Conservation (phyloP, 2,113 vertebrate species). For the Xiphophorus hellerii region DNA sequence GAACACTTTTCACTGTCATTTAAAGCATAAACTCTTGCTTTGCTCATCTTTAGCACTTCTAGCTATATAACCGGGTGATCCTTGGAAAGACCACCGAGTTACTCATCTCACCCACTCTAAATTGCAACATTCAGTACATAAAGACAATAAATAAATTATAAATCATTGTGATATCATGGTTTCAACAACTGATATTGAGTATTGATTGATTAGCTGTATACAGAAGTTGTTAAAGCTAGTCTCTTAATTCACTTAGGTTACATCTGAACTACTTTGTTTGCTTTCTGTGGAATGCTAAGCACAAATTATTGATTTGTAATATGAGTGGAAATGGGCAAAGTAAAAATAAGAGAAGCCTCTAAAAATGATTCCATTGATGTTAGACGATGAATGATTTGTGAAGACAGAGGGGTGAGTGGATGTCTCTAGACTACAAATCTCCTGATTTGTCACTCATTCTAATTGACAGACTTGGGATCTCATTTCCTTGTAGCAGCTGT, state of each 20-base stretch:
- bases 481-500: constrained; percentile 50
- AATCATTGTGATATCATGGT: neutral
- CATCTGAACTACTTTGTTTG: constrained; percentile 10
- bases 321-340: neutral
- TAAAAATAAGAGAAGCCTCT: neutral
- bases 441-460: constrained; percentile 69
- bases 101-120: neutral
- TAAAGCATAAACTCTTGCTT: neutral
- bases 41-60: neutral
- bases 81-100: neutral
- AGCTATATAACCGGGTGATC: neutral
- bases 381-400: constrained; percentile 32
- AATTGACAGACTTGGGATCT: constrained; percentile 68
- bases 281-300: constrained; percentile 17
- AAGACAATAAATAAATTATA: neutral
- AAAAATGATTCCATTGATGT: constrained; percentile 29
- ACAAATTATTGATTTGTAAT: constrained; percentile 5
- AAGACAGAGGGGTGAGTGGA: constrained; percentile 37
- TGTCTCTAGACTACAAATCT: constrained; percentile 61
- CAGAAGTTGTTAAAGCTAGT: neutral
- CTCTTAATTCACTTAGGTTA: neutral
- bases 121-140: neutral
- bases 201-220: neutral
- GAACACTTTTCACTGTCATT: neutral
- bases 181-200: neutral